Evolutionary conservation across 2,888 invertebrate genomes (phyloP).

Genomic region (Piscicola geometra): DNA sequence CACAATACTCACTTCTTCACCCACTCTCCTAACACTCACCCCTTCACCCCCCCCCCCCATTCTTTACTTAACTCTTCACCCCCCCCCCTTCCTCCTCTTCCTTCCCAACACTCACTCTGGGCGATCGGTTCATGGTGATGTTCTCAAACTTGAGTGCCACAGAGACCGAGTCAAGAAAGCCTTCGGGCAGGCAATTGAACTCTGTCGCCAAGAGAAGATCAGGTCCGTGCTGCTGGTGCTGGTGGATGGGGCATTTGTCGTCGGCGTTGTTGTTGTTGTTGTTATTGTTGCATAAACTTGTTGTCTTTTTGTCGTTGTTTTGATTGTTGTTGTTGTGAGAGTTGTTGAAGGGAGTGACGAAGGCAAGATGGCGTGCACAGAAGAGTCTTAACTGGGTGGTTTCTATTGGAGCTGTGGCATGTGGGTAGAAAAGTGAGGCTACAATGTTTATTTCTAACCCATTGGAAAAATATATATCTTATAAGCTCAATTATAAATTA

Average conservation of each 20-base stretch:
- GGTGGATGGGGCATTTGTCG: background rate
- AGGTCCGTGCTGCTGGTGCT: too few relatives aligned
- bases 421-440: too few relatives aligned
- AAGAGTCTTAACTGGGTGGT: background rate
- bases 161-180: conserved; percentile 31
- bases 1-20: too few relatives aligned
- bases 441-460: too few relatives aligned
- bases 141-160: conserved; percentile 35
- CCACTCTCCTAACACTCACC: too few relatives aligned
- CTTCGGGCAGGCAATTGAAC: conserved; percentile 26
- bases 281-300: background rate
- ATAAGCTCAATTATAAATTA: too few relatives aligned
- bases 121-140: conserved; percentile 36
- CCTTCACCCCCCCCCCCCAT: too few relatives aligned
- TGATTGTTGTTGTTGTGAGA: background rate
- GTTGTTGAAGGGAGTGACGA: background rate
- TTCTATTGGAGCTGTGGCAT: background rate
- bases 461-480: too few relatives aligned
- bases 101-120: background rate
- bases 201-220: background rate
- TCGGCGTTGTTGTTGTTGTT: background rate
- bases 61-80: too few relatives aligned
- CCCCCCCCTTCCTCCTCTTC: too few relatives aligned
- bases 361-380: background rate
- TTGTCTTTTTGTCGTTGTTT: background rate